Evolutionary conservation across 2,113 vertebrate species (phyloP), one percentile per base, ranked within the genome.

Genomic region (Carlito syrichta): DNA sequence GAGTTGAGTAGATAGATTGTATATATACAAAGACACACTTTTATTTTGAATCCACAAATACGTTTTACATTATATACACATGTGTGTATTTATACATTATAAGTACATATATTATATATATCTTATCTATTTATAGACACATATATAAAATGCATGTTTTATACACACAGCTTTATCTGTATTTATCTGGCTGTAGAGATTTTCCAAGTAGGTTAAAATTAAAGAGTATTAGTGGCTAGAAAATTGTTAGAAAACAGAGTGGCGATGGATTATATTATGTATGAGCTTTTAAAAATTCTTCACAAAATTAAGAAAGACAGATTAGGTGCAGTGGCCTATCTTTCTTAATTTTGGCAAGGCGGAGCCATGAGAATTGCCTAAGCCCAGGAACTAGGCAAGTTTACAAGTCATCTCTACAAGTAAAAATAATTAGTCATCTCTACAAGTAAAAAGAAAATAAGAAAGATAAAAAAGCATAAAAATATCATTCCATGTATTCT

Each of bases 261-360:
- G 71, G 54, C 35, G 74, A 35, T 63, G 58, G 38, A 43, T 82
- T 20, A 27, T 23, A 54, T 60, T 84, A 54, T 66, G 85, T 12
- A 88, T 48, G 22, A 22, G 22, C 13, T 3, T 40, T 82, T 73
- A 73, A 78, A 86, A 76, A 52, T 66, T 95, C 30, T 66, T 77
- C 60, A 89, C 48, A 82, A 97, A 92, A 77, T 77, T 90, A 73
- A n/a, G 20, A 87, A 43, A 88, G 25, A 19, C n/a, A n/a, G n/a
- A n/a, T n/a, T n/a, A n/a, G n/a, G n/a, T n/a, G n/a, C n/a, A n/a
- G n/a, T n/a, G n/a, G n/a, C n/a, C n/a, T n/a, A n/a, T n/a, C n/a
- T n/a, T n/a, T n/a, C n/a, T n/a, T n/a, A n/a, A n/a, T n/a, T n/a
- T n/a, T n/a, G n/a, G n/a, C n/a, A n/a, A n/a, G n/a, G n/a, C n/a